Percentiles rank a stretch among this genome's conserved stretches.
Conservation (phyloP, 2,888 invertebrate species). For the Cantharis flavilabris region DNA sequence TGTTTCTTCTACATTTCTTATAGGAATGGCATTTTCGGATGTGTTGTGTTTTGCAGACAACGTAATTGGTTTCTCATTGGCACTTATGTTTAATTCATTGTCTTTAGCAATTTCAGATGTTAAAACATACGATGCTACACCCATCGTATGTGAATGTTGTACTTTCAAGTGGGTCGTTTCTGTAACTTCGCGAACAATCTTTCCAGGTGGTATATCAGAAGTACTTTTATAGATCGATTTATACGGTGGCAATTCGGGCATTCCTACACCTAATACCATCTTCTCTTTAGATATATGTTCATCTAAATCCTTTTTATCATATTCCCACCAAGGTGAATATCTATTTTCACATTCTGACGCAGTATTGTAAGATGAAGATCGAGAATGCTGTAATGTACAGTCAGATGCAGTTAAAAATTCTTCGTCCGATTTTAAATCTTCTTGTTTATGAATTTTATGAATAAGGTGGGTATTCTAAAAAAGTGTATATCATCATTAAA, state of each 20-base stretch:
- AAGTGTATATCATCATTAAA: neutral
- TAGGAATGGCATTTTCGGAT: conserved; percentile 17
- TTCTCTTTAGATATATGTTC: conserved; percentile 53
- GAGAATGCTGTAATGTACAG: conserved; percentile 68
- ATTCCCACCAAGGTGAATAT: conserved; percentile 63
- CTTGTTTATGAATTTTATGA: conserved; percentile 40
- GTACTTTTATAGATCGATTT: conserved; percentile 50
- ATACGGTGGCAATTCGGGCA: conserved; percentile 51
- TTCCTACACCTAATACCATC: conserved; percentile 55
- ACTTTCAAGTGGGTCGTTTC: conserved; percentile 59
- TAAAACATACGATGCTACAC: conserved; percentile 60
- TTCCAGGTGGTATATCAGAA: conserved; percentile 55
- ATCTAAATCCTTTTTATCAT: conserved; percentile 55
- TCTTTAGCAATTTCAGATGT: conserved; percentile 59
- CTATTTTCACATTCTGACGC: conserved; percentile 67
- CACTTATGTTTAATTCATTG: conserved; percentile 40
- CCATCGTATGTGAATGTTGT: conserved; percentile 59
- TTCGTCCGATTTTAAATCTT: conserved; percentile 62
- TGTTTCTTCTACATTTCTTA: conserved; percentile 39
- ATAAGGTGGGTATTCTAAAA: conserved; percentile 3
- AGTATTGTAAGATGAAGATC: conserved; percentile 71
- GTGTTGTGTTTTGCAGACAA: conserved; percentile 5
- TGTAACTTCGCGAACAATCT: conserved; percentile 58
- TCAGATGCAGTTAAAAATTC: conserved; percentile 73
- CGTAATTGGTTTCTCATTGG: conserved; percentile 30